Evolutionary conservation across 1,140 invertebrate genomes (phyloP).

Genomic region (Probaryconus sp.): DNA sequence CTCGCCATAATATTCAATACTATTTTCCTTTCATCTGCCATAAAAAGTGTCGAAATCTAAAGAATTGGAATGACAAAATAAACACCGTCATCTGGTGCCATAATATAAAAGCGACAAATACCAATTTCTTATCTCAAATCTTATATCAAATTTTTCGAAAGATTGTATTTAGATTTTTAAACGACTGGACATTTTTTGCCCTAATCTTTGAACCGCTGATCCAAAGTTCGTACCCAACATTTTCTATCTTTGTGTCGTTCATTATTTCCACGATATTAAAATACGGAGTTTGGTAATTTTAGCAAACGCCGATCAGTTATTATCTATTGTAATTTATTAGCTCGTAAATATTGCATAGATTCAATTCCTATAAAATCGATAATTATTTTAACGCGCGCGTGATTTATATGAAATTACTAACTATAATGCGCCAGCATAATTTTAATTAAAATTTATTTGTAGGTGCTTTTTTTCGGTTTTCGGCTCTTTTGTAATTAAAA

Average conservation of each 20-base stretch:
- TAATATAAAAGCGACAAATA: constrained; percentile 25
- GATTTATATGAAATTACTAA: too few relatives aligned
- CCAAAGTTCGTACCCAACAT: too few relatives aligned
- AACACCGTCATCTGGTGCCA: too few relatives aligned
- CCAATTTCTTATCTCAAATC: constrained; percentile 16
- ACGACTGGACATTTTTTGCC: too few relatives aligned
- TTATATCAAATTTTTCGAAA: too few relatives aligned
- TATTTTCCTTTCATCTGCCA: constrained; percentile 32
- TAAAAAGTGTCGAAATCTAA: constrained; percentile 4
- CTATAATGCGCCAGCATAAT: background rate
- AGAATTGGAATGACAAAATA: constrained; percentile 21
- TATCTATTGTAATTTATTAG: constrained; percentile 14
- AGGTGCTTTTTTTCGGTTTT: too few relatives aligned
- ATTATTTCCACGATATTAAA: constrained; percentile 19
- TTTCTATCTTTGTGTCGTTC: too few relatives aligned
- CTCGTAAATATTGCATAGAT: background rate
- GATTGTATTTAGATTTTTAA: too few relatives aligned
- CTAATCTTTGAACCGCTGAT: too few relatives aligned
- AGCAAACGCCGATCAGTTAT: too few relatives aligned
- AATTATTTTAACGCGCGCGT: too few relatives aligned
- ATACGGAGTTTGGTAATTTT: constrained; percentile 4
- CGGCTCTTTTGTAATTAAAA: constrained; percentile 1
- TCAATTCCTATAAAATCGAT: too few relatives aligned
- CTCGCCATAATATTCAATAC: constrained; percentile 35
- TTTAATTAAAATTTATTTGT: constrained; percentile 3